Evolutionary conservation across 2,888 invertebrate genomes (phyloP), one percentile per base, ranked within the genome.

Genomic region (Cybosia mesomella): DNA sequence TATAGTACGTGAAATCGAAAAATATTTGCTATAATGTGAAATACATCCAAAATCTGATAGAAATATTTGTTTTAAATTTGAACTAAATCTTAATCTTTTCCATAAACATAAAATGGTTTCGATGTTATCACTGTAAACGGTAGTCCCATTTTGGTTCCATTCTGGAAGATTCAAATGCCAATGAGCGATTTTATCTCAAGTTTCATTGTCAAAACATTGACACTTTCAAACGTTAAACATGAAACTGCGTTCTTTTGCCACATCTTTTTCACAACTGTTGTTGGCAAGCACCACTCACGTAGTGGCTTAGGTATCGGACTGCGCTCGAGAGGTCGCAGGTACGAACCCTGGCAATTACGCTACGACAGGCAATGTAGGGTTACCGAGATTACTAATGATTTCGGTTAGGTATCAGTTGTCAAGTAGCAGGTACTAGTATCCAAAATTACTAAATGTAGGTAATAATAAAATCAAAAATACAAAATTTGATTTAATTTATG

Each of bases 61-160:
- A 39, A 74, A 24, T 66, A 64, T 64, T 28, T 67, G 70, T 57
- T 62, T 68, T 75, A 77, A 77, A 74, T 82, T 76, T 75, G 66
- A 61, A 66, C 53, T 61, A 74, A 77, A 75, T 75, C 70, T 70
- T 73, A 74, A 83, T 83, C 80, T 80, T 80, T 81, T 81, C 83
- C 83, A 83, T 84, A 84, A 81, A 77, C 80, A 79, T 84, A 82
- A 83, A 81, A 85, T 81, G 81, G 77, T 63, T 77, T 76, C 75
- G 89, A 89, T 88, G 85, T 85, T 91, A 91, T 91, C 88, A 79
- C 75, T 75, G 83, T 86, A 90, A 91, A 92, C 91, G 90, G 88
- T 83, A 79, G 79, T 77, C 84, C 87, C 83, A 83, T 87, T 89
- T 88, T 82, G 81, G 76, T 83, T 80, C 83, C 81, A 81, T 84